phyloP scores from a whole-genome alignment of 2,797 vertebrate genomes.

The Pipistrellus pygmaeus region DNA sequence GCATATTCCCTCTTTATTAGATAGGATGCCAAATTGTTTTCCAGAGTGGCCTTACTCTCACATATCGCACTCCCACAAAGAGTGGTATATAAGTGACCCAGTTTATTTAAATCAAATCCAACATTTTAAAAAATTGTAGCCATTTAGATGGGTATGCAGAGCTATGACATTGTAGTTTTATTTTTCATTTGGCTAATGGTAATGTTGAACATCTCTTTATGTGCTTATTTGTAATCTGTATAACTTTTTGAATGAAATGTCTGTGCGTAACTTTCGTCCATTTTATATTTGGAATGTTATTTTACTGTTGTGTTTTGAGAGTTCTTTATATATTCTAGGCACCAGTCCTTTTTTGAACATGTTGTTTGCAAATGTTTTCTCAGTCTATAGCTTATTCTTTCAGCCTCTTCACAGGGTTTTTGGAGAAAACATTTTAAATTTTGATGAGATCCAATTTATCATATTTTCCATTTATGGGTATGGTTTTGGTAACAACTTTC shows the following conservation, averaged over 20 bases:
- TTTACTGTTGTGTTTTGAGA: constrained; percentile 15
- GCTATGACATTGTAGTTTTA: not conserved
- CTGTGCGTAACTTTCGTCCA: not conserved
- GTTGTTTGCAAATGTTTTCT: constrained; percentile 18
- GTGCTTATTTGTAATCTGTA: not conserved
- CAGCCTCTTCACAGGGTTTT: not conserved
- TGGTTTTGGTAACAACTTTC: not conserved
- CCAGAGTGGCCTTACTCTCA: not conserved
- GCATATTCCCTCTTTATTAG: no score
- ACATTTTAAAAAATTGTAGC: not conserved
- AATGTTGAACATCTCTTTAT: constrained; percentile 11
- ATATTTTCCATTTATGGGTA: not conserved
- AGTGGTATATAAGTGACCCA: not conserved
- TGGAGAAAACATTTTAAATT: constrained; percentile 56
- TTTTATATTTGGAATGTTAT: not conserved
- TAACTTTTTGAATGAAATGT: constrained; percentile 14
- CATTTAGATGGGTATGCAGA: not conserved
- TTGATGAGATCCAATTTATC: constrained; percentile 1
- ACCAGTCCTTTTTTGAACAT: not conserved
- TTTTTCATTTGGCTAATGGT: not conserved
- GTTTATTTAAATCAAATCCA: not conserved
- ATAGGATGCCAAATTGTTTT: not conserved
- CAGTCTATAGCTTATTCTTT: not conserved
- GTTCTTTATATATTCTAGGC: not conserved
- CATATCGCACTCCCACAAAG: not conserved